phyloP scores from a whole-genome alignment of 2,888 invertebrate genomes.

The Holacanthella duospinosa region DNA sequence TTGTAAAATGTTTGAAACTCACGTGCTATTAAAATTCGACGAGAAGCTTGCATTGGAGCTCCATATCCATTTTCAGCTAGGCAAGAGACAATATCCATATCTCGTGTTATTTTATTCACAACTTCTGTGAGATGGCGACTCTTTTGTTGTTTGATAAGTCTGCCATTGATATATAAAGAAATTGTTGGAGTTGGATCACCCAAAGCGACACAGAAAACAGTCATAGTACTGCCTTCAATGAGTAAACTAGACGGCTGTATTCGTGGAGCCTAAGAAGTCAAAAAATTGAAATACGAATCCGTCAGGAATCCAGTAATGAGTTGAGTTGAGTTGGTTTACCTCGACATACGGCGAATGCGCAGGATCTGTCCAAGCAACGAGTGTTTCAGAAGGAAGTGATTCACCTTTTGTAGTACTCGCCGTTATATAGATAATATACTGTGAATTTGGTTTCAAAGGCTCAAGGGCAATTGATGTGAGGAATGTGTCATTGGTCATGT shows the following conservation, averaged over 20 bases:
- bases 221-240: slow-evolving; percentile 75
- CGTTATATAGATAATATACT: slow-evolving; percentile 67
- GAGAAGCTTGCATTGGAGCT: slow-evolving; percentile 72
- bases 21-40: slow-evolving; percentile 71
- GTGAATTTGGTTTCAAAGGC: slow-evolving; percentile 64
- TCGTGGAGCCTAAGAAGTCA: slow-evolving; percentile 54
- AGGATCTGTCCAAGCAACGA: slow-evolving; percentile 78
- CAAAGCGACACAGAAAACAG: slow-evolving; percentile 66
- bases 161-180: slow-evolving; percentile 65
- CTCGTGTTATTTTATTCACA: slow-evolving; percentile 70
- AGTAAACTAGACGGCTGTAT: slow-evolving; percentile 72
- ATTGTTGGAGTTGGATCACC: slow-evolving; percentile 77
- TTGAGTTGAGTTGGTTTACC: too few relatives aligned
- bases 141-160: slow-evolving; percentile 68
- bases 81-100: slow-evolving; percentile 76
- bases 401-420: slow-evolving; percentile 55
- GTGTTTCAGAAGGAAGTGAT: slow-evolving; percentile 67
- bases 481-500: slow-evolving; percentile 52
- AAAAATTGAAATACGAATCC: slow-evolving; percentile 1
- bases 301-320: slow-evolving; percentile 1
- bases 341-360: slow-evolving; percentile 77
- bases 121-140: slow-evolving; percentile 76
- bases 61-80: slow-evolving; percentile 82
- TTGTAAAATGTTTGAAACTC: slow-evolving; percentile 44
- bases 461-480: slow-evolving; percentile 61